phyloP scores from a whole-genome alignment of 1,140 invertebrate genomes.

The Drosophila pallidifrons region DNA sequence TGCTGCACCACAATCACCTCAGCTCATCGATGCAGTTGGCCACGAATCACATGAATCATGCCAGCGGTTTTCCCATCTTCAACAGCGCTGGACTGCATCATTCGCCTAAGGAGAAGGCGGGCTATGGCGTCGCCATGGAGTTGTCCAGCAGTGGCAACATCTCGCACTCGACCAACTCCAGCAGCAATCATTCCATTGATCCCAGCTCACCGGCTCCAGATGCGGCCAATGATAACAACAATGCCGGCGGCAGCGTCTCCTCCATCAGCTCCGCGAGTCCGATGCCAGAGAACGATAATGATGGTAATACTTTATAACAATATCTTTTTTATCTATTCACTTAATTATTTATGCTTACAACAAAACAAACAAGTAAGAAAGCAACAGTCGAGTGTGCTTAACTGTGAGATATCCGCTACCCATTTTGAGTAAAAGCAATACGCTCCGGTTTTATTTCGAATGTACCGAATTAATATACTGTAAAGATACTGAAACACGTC shows the following conservation, averaged over 20 bases:
- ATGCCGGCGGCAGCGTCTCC: slow-evolving; percentile 76
- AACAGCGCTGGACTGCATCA: slow-evolving; percentile 60
- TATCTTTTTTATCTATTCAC: no score
- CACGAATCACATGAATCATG: slow-evolving; percentile 66
- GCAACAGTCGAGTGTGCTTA: no score
- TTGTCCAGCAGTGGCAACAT: slow-evolving; percentile 72
- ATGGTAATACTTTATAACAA: slow-evolving; percentile 58
- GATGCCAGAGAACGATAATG: slow-evolving; percentile 81
- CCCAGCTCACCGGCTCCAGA: slow-evolving; percentile 77
- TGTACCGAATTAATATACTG: no score
- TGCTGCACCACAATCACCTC: slow-evolving; percentile 82
- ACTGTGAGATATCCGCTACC: no score
- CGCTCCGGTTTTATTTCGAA: no score
- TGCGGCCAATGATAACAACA: slow-evolving; percentile 68
- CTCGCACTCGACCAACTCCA: slow-evolving; percentile 79
- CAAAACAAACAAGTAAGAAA: no score
- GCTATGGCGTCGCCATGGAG: slow-evolving; percentile 64
- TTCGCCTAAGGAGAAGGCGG: slow-evolving; percentile 70
- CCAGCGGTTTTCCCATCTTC: slow-evolving; percentile 74
- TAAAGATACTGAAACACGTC: no score
- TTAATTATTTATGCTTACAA: no score
- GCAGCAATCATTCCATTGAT: slow-evolving; percentile 80
- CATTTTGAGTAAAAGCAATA: no score
- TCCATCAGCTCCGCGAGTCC: slow-evolving; percentile 82
- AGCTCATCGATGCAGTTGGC: slow-evolving; percentile 79